Conservation (phyloP, 2,113 vertebrate genomes). For the Caranx melampygus region DNA sequence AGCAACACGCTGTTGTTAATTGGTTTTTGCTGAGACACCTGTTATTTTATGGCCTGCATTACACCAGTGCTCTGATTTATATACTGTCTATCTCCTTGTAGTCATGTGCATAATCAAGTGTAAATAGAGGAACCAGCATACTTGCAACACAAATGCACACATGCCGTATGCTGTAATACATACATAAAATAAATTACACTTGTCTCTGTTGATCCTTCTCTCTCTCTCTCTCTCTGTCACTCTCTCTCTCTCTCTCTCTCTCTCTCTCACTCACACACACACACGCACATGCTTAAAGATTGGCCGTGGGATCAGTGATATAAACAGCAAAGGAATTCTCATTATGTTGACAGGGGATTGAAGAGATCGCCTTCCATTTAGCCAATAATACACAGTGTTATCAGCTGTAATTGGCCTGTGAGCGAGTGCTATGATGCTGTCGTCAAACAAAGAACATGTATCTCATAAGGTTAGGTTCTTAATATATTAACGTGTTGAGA, state of each 20-base stretch:
- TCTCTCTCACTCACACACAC: not conserved
- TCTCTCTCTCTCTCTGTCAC: not conserved
- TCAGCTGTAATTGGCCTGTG: slow-evolving; percentile 28
- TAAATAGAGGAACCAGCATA: not conserved
- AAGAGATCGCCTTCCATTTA: slow-evolving; percentile 57
- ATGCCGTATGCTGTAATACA: not conserved
- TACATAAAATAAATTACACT: not conserved
- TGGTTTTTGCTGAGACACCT: not conserved
- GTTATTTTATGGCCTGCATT: not conserved
- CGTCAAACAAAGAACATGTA: not conserved
- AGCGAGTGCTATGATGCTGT: not conserved
- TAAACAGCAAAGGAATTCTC: slow-evolving; percentile 67
- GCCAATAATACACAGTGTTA: slow-evolving; percentile 44
- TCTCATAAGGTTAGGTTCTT: not conserved
- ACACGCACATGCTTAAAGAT: not conserved
- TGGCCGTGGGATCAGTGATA: slow-evolving; percentile 56
- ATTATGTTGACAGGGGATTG: slow-evolving; percentile 56
- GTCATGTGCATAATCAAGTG: not conserved
- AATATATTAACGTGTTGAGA: not conserved
- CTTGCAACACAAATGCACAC: not conserved
- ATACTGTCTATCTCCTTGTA: not conserved
- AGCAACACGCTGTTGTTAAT: not conserved
- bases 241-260: not conserved
- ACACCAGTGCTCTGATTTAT: not conserved
- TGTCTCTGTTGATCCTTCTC: not conserved